A percentile compares a stretch with the other conserved stretches of the same genome.
phyloP scores from a whole-genome alignment of 2,888 invertebrate species.

The Chydorus sphaericus region DNA sequence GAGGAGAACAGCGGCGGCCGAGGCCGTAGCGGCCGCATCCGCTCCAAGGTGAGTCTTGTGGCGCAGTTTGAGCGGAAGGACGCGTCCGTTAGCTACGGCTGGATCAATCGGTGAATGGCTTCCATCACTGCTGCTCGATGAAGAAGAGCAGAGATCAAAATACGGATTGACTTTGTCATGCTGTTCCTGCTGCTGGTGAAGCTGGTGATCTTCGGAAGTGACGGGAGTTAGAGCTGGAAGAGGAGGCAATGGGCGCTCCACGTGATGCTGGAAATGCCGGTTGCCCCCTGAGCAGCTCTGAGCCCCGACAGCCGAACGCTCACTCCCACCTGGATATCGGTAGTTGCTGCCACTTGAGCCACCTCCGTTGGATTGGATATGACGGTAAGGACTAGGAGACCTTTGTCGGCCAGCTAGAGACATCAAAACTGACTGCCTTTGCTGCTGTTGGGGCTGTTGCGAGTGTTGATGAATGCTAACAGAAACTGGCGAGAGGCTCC shows the following conservation, averaged over 20 bases:
- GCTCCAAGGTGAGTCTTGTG: slow-evolving; percentile 83
- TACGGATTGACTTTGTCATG: not conserved
- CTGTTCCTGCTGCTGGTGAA: not conserved
- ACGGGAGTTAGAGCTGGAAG: not conserved
- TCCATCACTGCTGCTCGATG: slow-evolving; percentile 11
- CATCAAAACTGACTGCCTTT: slow-evolving; percentile 12
- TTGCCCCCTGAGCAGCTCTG: not conserved
- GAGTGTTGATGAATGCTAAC: not conserved
- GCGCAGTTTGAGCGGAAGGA: slow-evolving; percentile 74
- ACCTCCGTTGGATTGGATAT: not conserved
- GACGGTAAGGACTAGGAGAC: slow-evolving; percentile 5
- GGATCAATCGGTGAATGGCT: slow-evolving; percentile 4
- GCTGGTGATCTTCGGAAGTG: not conserved
- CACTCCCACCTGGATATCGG: not conserved
- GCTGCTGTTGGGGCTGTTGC: not conserved
- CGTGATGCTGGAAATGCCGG: not conserved
- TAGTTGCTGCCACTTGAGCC: not conserved
- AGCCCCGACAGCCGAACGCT: too few species aligned
- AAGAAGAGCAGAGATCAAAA: slow-evolving; percentile 1
- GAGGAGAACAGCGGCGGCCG: slow-evolving; percentile 49
- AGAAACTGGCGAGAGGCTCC: not conserved
- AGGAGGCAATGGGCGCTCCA: not conserved
- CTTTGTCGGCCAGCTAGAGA: not conserved
- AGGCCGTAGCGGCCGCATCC: slow-evolving; percentile 54
- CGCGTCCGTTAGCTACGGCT: slow-evolving; percentile 34